Base-by-base conservation (phyloP, 2,888 invertebrate genomes). In the Phengaris arion region DNA sequence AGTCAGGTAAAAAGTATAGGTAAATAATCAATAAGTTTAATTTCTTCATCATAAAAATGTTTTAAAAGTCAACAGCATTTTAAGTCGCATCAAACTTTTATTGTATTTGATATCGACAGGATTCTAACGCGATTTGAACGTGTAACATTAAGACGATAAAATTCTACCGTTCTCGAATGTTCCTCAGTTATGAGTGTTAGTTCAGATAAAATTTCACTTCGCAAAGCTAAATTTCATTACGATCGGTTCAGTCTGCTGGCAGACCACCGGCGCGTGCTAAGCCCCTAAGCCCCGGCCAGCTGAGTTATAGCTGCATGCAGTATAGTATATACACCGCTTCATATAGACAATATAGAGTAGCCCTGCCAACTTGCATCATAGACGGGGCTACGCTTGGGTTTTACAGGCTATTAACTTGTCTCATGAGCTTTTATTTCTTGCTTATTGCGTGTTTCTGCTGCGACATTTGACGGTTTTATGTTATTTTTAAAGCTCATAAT, bases 221-320 rank as follows among this genome's bases (percentile, higher is more conserved):
- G 51, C 76, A 75, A 74, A 76, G 78, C 76, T 75, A 79, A 79
- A 79, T 78, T 78, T 80, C 79, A 79, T 78, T 79, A 79, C 77
- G 78, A 78, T 81, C 77, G 78, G 76, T 76, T 79, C 79, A 79
- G 80, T 77, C 77, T 77, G 80, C 79, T 80, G 81, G 80, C 81
- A 77, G 79, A 73, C 77, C 78, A 79, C 78, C 79, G 80, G 74
- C 74, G 81, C 79, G 79, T 74, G 54, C 75, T 81, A 81, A 82
- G 81, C 82, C 80, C 76, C 78, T 82, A 82, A 82, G 80, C 81
- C 79, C 78, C 74, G 77, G 79, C 77, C 79, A 77, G 80, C 76
- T 81, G 81, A 82, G 78, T 81, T 82, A 81, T 81, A 79, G 76
- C 78, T 76, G 78, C 76, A 77, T 76, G 64, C 57, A 75, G 70